These are phyloP conservation scores for Halictus ligatus DNA, from an alignment of 2,888 invertebrate species.

Conservation along the genomic window DNA sequence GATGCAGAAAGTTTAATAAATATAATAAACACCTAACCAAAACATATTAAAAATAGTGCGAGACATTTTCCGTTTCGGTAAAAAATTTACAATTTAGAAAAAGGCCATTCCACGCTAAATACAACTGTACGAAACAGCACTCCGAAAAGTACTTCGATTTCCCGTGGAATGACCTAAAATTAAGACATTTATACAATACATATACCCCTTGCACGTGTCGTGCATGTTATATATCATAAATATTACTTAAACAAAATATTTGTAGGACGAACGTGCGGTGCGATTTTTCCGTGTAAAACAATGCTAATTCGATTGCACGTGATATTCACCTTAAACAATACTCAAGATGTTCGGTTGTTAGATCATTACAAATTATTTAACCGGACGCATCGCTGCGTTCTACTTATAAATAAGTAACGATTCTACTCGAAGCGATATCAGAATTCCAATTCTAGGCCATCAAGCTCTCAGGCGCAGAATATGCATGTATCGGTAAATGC, in stretches of 20 bases:
- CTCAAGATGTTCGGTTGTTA: slow-evolving; percentile 13
- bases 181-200: neutral
- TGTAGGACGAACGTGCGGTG: neutral
- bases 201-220: neutral
- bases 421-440: slow-evolving; percentile 13
- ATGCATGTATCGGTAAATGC: slow-evolving; percentile 62
- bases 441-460: slow-evolving; percentile 71
- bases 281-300: neutral
- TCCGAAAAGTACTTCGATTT: too few relatives aligned
- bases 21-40: neutral
- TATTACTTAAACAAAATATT: neutral
- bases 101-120: neutral
- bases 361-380: neutral
- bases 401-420: neutral
- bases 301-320: slow-evolving; percentile 16
- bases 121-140: neutral
- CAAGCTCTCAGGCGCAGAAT: slow-evolving; percentile 78
- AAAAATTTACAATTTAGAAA: slow-evolving; percentile 3
- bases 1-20: slow-evolving; percentile 9
- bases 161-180: neutral
- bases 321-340: neutral
- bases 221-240: neutral
- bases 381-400: neutral
- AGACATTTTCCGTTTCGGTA: neutral
- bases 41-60: slow-evolving; percentile 20